Evolutionary conservation across 2,888 invertebrate genomes (phyloP), one percentile per base, ranked within the genome.

Genomic region (Dasysyrphus tricinctus): DNA sequence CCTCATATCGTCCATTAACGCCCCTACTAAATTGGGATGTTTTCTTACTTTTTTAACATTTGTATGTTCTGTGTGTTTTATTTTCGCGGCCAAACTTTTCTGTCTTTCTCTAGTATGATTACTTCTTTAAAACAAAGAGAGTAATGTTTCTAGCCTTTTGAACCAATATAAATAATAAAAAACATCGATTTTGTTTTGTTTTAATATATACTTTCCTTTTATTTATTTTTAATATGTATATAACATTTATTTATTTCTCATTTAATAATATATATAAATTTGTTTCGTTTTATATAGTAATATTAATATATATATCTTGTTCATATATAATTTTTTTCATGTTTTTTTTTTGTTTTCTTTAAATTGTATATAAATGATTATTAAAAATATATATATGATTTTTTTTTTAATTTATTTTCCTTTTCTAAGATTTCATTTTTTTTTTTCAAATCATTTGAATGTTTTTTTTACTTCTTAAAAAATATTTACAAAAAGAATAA

Each of bases 201-300:
- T 84, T 85, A 85, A 85, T 85, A 85, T 86, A 86, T 82, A 86
- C 78, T 82, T 82, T 86, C 78, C 77, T 83, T 87, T 83, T 87
- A 87, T 87, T 87, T 83, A 87, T 76, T 87, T 86, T 87, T 87
- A 86, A 83, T 87, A 87, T 87, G 87, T 87, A 87, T 87, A 87
- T 87, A 87, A 87, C 87, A 87, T 87, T 87, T 83, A 87, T 87
- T 87, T 87, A 87, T 87, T 83, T 83, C 69, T 87, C 87, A 87
- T 80, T 82, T 87, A 83, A 87, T 87, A 87, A 87, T 87, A 85
- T 83, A 82, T 88, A 82, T 88, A 77, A 82, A 79, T 88, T 84
- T 88, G 88, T 78, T 84, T 75, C 79, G 69, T 84, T 86, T 86
- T 86, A 78, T 82, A 75, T 82, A 86, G 82, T 86, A 78, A 86